Percentiles rank a stretch among this genome's conserved stretches.
Evolutionary conservation across 1,140 invertebrate genomes (phyloP).

Genomic region (Drosophila guanche): DNA sequence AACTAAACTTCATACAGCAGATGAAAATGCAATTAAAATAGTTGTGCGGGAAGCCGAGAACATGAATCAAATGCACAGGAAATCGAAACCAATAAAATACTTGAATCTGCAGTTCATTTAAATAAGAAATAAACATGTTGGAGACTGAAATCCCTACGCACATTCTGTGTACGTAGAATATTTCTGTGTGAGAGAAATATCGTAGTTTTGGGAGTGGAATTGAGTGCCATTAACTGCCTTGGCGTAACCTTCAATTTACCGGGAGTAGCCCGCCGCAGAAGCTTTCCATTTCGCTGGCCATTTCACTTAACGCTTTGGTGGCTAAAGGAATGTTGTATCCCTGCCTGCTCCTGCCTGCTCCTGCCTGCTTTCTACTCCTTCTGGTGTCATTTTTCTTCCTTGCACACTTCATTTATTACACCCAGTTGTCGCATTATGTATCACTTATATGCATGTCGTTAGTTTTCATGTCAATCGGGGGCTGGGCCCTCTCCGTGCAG

Average conservation of each 20-base stretch:
- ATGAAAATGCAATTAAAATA: no score
- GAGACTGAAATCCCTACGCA: background rate
- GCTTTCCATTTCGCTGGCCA: slow-evolving; percentile 41
- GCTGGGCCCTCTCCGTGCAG: slow-evolving; percentile 28
- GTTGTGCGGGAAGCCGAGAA: no score
- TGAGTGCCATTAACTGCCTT: background rate
- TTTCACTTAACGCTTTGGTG: slow-evolving; percentile 59
- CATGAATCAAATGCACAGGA: no score
- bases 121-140: no score
- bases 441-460: slow-evolving; percentile 79
- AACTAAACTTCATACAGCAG: no score
- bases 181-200: no score
- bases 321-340: slow-evolving; percentile 47
- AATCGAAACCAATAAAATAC: no score
- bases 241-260: slow-evolving; percentile 9
- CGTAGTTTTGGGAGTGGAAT: background rate
- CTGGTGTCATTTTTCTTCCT: slow-evolving; percentile 69
- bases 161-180: no score
- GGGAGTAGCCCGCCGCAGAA: background rate
- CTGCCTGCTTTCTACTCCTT: slow-evolving; percentile 21
- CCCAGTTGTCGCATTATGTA: slow-evolving; percentile 59
- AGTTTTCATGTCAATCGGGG: slow-evolving; percentile 71
- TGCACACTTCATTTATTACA: slow-evolving; percentile 78
- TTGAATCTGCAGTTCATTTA: no score
- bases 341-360: slow-evolving; percentile 17